Evolutionary conservation across 1,140 invertebrate species (phyloP).

Genomic region (Eumaeus atala): DNA sequence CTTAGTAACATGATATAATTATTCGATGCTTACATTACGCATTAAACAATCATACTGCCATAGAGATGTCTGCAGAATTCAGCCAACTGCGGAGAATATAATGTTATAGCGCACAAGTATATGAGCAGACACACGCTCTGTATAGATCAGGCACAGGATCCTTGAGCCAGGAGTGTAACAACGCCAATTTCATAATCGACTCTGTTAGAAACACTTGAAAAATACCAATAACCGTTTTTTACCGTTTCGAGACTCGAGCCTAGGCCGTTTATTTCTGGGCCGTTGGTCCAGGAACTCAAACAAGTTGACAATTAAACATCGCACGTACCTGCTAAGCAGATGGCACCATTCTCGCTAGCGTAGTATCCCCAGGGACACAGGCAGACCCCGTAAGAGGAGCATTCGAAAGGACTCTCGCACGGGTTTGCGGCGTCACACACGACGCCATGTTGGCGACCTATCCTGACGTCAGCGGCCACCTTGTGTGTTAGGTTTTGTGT

Average conservation of each 20-base stretch:
- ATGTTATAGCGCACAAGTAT: too few relatives aligned
- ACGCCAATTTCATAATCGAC: too few relatives aligned
- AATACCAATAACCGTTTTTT: conserved; percentile 6
- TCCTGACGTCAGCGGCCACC: conserved; percentile 13
- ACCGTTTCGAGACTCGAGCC: too few relatives aligned
- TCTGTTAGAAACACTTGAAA: not conserved
- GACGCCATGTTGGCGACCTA: conserved; percentile 3
- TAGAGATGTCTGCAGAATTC: too few relatives aligned
- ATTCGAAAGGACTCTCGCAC: conserved; percentile 32
- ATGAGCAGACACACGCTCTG: too few relatives aligned
- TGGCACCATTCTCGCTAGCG: conserved; percentile 17
- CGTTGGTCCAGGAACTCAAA: too few relatives aligned
- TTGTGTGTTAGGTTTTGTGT: not conserved
- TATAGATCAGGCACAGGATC: too few relatives aligned
- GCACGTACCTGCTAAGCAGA: conserved; percentile 50
- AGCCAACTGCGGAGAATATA: too few relatives aligned
- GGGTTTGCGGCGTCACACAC: conserved; percentile 18
- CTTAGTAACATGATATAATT: too few relatives aligned
- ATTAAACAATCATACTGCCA: too few relatives aligned
- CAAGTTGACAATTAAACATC: not conserved
- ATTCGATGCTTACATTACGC: too few relatives aligned
- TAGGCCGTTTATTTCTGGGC: too few relatives aligned
- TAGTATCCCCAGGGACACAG: conserved; percentile 53
- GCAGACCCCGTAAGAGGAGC: conserved; percentile 35
- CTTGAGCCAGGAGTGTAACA: not conserved